phyloP scores from a whole-genome alignment of 2,888 invertebrate species.

The Drepanosiphum platanoidis region DNA sequence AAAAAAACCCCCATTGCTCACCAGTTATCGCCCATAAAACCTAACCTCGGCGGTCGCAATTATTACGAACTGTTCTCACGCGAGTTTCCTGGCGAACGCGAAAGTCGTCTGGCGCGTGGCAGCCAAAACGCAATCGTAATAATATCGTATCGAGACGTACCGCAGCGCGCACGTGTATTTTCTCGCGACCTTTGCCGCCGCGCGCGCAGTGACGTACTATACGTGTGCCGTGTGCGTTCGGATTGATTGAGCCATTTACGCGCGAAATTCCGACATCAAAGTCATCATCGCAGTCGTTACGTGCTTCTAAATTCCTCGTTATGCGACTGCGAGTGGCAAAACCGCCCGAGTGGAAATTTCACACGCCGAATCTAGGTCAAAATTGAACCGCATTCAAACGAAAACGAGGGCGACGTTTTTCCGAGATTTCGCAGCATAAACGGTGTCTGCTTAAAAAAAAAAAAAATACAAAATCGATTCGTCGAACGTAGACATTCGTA shows the following conservation, averaged over 20 bases:
- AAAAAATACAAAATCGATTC: no score
- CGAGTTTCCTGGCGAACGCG: no score
- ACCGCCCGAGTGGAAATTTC: background rate
- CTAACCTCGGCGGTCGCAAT: no score
- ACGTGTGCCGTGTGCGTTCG: background rate
- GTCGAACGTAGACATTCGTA: no score
- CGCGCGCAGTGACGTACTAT: background rate
- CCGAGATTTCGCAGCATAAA: no score
- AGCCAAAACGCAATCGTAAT: background rate
- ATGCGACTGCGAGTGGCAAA: background rate
- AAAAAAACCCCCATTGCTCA: no score
- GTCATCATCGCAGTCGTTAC: background rate
- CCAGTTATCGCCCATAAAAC: no score
- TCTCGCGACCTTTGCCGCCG: background rate
- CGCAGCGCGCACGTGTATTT: background rate
- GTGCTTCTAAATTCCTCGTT: background rate
- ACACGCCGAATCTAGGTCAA: background rate
- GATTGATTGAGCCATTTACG: constrained; percentile 34
- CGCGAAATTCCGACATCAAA: constrained; percentile 7
- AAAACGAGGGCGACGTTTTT: no score
- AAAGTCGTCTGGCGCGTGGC: no score
- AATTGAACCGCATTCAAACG: background rate
- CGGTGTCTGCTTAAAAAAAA: no score
- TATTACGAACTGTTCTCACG: no score
- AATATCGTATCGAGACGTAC: background rate